Evolutionary conservation across 1,140 invertebrate species (phyloP).

Genomic region (Drosophila seguyi): DNA sequence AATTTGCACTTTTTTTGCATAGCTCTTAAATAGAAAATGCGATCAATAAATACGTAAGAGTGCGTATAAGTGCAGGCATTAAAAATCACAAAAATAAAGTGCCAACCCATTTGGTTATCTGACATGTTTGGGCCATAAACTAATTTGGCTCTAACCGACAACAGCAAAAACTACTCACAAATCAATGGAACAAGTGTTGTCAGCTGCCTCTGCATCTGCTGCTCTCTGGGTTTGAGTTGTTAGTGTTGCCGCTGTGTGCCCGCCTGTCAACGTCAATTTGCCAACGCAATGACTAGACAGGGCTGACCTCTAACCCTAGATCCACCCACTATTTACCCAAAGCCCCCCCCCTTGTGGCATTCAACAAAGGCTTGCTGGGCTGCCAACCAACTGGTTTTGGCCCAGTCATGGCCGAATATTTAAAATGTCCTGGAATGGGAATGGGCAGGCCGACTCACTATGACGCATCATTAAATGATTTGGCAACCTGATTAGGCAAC

Average conservation of each 20-base stretch:
- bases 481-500: constrained; percentile 65
- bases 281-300: constrained; percentile 43
- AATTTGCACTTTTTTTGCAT: constrained; percentile 5
- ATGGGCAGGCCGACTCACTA: neutral
- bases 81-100: neutral
- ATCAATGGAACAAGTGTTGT: constrained; percentile 54
- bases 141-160: constrained; percentile 38
- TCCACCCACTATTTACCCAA: constrained; percentile 9
- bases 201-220: constrained; percentile 12
- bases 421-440: constrained; percentile 32
- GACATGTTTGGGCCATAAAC: constrained; percentile 42
- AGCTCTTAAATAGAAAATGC: neutral
- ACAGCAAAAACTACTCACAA: constrained; percentile 39
- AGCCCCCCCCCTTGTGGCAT: constrained; percentile 1
- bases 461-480: constrained; percentile 72
- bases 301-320: constrained; percentile 26
- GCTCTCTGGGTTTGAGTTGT: constrained; percentile 1
- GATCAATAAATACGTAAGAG: neutral
- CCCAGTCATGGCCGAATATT: constrained; percentile 50
- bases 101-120: constrained; percentile 17
- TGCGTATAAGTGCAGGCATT: neutral
- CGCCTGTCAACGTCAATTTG: constrained; percentile 71
- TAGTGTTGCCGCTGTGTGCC: constrained; percentile 1
- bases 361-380: constrained; percentile 18
- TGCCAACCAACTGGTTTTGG: constrained; percentile 14